Evolutionary conservation across 2,888 invertebrate genomes (phyloP).

Genomic region (Vandiemenella viatica): DNA sequence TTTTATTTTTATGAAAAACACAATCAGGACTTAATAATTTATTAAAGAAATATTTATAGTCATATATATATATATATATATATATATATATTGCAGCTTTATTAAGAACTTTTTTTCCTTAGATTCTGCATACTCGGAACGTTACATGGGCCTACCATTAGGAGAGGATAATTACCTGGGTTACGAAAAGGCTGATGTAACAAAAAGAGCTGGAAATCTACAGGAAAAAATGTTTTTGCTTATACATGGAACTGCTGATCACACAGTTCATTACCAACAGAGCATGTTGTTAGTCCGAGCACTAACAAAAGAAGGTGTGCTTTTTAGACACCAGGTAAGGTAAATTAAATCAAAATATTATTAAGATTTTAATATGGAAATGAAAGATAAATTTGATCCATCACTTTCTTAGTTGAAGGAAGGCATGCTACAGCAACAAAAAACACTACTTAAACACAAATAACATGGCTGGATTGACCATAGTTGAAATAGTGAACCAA

Average conservation of each 20-base stretch:
- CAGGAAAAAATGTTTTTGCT: slow-evolving; percentile 45
- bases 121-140: slow-evolving; percentile 84
- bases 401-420: too few relatives aligned
- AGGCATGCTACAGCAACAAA: too few relatives aligned
- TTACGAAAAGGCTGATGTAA: slow-evolving; percentile 64
- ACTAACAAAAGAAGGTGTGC: slow-evolving; percentile 63
- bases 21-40: too few relatives aligned
- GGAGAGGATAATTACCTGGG: slow-evolving; percentile 49
- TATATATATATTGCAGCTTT: too few relatives aligned
- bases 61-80: too few relatives aligned
- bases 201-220: slow-evolving; percentile 63
- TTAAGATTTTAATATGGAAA: background rate
- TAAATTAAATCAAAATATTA: too few relatives aligned
- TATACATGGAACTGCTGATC: slow-evolving; percentile 73
- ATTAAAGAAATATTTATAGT: too few relatives aligned
- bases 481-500: too few relatives aligned
- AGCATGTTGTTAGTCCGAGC: slow-evolving; percentile 68
- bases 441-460: too few relatives aligned
- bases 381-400: too few relatives aligned
- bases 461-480: too few relatives aligned
- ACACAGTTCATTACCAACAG: slow-evolving; percentile 73
- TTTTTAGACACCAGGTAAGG: slow-evolving; percentile 68
- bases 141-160: slow-evolving; percentile 60
- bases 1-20: background rate
- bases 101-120: too few relatives aligned